These are phyloP conservation scores for Lamproptera curius DNA, from an alignment of 2,888 invertebrate species.

Conservation along the genomic window DNA sequence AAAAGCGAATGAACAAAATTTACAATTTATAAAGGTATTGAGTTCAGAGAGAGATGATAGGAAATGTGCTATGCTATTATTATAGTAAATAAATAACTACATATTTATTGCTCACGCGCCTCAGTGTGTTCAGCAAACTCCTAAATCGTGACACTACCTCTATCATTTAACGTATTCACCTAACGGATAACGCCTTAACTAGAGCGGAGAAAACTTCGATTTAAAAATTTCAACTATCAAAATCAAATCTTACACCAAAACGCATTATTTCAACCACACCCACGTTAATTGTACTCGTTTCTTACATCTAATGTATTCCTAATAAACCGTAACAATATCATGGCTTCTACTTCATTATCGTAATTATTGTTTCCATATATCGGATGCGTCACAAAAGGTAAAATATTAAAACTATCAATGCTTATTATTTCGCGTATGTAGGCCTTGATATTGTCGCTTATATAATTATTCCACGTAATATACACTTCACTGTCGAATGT, in stretches of 20 bases:
- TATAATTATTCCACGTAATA: too few species aligned
- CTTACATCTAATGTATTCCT: conserved; percentile 46
- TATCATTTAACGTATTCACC: conserved; percentile 13
- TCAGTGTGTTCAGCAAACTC: conserved; percentile 1
- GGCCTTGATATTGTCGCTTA: conserved; percentile 61
- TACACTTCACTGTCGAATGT: too few species aligned
- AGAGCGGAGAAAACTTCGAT: conserved; percentile 7
- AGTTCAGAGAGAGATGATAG: too few species aligned
- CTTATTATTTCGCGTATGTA: conserved; percentile 34
- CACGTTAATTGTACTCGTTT: conserved; percentile 42
- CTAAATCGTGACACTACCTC: conserved; percentile 5
- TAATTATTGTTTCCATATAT: conserved; percentile 41
- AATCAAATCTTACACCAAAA: conserved; percentile 12
- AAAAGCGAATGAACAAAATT: too few species aligned
- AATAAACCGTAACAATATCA: conserved; percentile 46
- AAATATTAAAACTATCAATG: conserved; percentile 10
- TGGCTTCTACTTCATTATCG: conserved; percentile 44
- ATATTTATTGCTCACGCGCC: neutral
- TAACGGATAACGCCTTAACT: conserved; percentile 11
- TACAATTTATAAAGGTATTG: too few species aligned
- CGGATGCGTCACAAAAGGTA: neutral
- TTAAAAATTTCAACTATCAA: conserved; percentile 14
- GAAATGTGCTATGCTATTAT: too few species aligned
- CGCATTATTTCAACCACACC: neutral
- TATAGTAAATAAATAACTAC: neutral